Percentiles rank a stretch among this genome's conserved stretches.
phyloP scores from a whole-genome alignment of 92 coral and sea anemone genomes.

The Epizoanthus rinbou region DNA sequence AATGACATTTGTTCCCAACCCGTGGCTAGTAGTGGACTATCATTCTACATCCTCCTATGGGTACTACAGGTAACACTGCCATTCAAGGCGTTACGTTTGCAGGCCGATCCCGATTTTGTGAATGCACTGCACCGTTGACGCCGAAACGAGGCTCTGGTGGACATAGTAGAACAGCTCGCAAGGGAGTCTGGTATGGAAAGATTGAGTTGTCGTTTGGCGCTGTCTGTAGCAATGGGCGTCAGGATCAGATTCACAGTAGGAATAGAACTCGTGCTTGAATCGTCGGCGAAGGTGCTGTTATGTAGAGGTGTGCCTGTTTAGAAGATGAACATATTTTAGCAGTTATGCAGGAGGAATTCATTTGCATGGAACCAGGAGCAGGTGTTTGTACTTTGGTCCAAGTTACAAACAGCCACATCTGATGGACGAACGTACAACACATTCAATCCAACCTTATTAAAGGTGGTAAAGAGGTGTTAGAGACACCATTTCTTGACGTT shows the following conservation, averaged over 20 bases:
- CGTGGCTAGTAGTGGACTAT: too few species aligned
- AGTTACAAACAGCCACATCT: too few species aligned
- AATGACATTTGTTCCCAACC: too few species aligned
- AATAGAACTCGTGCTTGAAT: background rate
- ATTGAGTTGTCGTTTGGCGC: slow-evolving; percentile 36
- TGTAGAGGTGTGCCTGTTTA: slow-evolving; percentile 21
- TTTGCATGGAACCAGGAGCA: too few species aligned
- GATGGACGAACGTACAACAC: too few species aligned
- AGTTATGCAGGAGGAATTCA: too few species aligned
- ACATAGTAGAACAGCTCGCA: slow-evolving; percentile 57
- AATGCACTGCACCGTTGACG: slow-evolving; percentile 83
- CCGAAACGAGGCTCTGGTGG: slow-evolving; percentile 47
- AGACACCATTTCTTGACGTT: too few species aligned
- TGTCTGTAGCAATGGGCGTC: background rate
- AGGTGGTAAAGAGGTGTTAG: too few species aligned
- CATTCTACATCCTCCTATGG: slow-evolving; percentile 36
- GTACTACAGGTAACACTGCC: slow-evolving; percentile 71
- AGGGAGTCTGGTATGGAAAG: slow-evolving; percentile 67
- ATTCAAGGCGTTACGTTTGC: slow-evolving; percentile 70
- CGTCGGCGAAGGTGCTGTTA: slow-evolving; percentile 22
- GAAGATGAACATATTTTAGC: background rate
- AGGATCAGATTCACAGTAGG: background rate
- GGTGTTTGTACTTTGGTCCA: too few species aligned
- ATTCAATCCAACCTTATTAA: too few species aligned
- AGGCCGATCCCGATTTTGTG: slow-evolving; percentile 82